Evolutionary conservation across 2,797 vertebrate species (phyloP), one percentile per base, ranked within the genome.

Genomic region (Lateolabrax maculatus): DNA sequence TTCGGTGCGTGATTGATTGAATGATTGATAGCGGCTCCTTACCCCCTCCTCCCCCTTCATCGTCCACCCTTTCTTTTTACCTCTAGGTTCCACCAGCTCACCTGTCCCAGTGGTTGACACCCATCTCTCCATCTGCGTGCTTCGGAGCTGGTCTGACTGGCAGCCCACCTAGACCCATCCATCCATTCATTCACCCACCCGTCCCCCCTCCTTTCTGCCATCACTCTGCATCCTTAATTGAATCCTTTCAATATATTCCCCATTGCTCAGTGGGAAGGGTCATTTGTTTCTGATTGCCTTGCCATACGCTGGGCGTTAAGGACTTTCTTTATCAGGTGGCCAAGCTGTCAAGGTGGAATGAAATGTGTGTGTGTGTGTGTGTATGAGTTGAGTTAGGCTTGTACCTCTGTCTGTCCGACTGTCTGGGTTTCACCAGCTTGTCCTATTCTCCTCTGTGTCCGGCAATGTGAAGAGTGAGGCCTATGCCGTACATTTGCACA

Each of bases 261-360:
- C 0, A n/a, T 60, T 58, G 75, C 74, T 83, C 34, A n/a, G 74
- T 85, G 84, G 80, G 79, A 71, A 81, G 81, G 90, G 85, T 91
- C 80, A 77, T 79, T 77, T 79, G 83, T 89, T 89, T 86, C 72
- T 87, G 87, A 89, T 85, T 87, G 79, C 80, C 80, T 84, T 43
- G 61, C 55, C 79, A 68, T 71, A 80, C 74, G 75, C 39, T 44
- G 25, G 75, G 64, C 31, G 12, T 77, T 79, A 79, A 86, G 56
- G 70, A 73, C 83, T 77, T 79, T 77, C 73, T 78, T 79, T 66
- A 44, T 74, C 68, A 49, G 44, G 56, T 18, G 0, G 44, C 34
- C 71, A 74, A 61, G 77, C 65, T 72, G 79, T 75, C 66, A 67
- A 48, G 23, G 41, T 53, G 41, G 27, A 77, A 56, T 49, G 15